phyloP scores from a whole-genome alignment of 2,888 invertebrate species.

The Syrista parreyssii region DNA sequence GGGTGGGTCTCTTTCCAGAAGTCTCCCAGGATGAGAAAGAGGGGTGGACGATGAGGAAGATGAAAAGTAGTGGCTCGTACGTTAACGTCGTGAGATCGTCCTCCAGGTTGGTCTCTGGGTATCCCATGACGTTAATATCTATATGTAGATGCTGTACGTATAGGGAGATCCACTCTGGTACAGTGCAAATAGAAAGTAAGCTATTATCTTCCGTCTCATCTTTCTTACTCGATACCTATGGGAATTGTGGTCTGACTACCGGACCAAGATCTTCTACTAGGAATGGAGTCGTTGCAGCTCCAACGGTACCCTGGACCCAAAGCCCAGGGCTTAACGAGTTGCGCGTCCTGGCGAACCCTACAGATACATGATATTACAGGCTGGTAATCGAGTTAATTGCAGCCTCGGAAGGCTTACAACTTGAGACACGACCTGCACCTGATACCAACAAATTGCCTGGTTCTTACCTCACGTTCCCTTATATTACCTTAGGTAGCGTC shows the following conservation, averaged over 20 bases:
- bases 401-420: constrained; percentile 56
- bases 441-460: constrained; percentile 54
- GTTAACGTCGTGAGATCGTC: constrained; percentile 47
- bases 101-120: constrained; percentile 28
- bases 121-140: constrained; percentile 40
- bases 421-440: constrained; percentile 62
- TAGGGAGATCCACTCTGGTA: too few relatives aligned
- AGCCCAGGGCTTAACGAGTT: constrained; percentile 62
- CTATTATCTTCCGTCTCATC: background rate
- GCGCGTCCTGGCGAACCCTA: constrained; percentile 29
- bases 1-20: background rate
- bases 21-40: background rate
- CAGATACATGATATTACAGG: constrained; percentile 52
- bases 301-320: constrained; percentile 29
- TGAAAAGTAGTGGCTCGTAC: constrained; percentile 38
- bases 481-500: background rate
- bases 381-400: constrained; percentile 67
- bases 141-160: too few relatives aligned
- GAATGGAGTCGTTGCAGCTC: background rate
- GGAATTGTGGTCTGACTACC: background rate
- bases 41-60: background rate
- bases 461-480: constrained; percentile 6
- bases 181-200: background rate
- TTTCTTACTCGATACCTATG: background rate
- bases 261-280: background rate